Conservation (phyloP, 1,140 invertebrate genomes). For the Pomacea maculata region DNA sequence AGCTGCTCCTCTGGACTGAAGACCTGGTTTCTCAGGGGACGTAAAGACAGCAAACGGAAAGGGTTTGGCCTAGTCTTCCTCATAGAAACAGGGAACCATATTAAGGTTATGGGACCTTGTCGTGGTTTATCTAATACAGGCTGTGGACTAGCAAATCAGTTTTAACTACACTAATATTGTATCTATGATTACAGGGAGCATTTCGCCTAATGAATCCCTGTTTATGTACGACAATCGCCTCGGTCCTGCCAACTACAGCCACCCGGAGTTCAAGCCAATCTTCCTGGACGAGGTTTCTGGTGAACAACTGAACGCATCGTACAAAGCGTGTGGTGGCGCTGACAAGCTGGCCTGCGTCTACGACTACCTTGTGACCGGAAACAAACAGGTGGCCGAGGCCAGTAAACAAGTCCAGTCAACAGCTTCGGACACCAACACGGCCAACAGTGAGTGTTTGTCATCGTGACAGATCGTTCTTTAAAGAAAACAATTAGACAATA, state of each 20-base stretch:
- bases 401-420: neutral
- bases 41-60: too few species aligned
- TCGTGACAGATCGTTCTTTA: too few species aligned
- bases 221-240: neutral
- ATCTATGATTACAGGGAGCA: neutral
- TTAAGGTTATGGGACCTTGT: too few species aligned
- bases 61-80: too few species aligned
- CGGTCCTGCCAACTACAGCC: constrained; percentile 3
- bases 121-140: too few species aligned
- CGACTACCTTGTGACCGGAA: constrained; percentile 14
- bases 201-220: neutral
- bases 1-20: too few species aligned
- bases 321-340: neutral
- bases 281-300: neutral
- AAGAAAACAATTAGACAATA: too few species aligned
- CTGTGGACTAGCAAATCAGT: too few species aligned
- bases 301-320: neutral
- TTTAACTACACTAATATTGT: too few species aligned
- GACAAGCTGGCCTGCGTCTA: constrained; percentile 17
- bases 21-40: too few species aligned
- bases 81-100: too few species aligned
- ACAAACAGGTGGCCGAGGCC: neutral
- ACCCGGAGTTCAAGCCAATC: constrained; percentile 9
- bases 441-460: neutral
- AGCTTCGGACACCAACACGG: neutral